These are phyloP conservation scores for Diarsia brunnea DNA, from an alignment of 2,888 invertebrate species.

Conservation along the genomic window DNA sequence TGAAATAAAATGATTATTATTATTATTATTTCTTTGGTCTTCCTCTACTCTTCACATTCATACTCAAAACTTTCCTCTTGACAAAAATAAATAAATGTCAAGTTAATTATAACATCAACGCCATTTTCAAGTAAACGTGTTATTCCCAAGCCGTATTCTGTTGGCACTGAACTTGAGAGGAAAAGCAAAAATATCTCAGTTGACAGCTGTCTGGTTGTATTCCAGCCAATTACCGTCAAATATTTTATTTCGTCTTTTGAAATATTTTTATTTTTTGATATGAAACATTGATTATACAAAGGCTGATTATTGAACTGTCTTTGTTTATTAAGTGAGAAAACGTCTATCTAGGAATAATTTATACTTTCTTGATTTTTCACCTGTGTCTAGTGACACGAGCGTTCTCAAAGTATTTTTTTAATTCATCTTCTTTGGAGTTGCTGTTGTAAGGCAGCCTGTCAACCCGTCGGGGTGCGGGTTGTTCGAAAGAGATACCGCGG, in stretches of 20 bases:
- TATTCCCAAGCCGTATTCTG: slow-evolving; percentile 9
- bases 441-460: no score
- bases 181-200: slow-evolving; percentile 20
- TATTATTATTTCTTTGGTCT: no score
- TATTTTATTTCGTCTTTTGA: slow-evolving; percentile 38
- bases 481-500: no score
- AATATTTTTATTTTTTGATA: slow-evolving; percentile 4
- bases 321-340: background rate
- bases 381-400: background rate
- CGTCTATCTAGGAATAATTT: no score
- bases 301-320: background rate
- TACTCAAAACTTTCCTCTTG: no score
- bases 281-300: background rate
- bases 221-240: slow-evolving; percentile 32
- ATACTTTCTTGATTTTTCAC: background rate
- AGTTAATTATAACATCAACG: slow-evolving; percentile 1
- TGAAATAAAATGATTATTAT: no score
- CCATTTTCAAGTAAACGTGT: background rate
- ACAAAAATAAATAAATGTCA: slow-evolving; percentile 36
- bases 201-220: slow-evolving; percentile 34
- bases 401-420: background rate
- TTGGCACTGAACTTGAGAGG: slow-evolving; percentile 3
- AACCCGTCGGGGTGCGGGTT: no score
- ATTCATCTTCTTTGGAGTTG: no score
- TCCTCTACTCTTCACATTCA: no score